Evolutionary conservation across 30 jellyfish, hydroid and myxozoan genomes (phyloP), one percentile per base, ranked within the genome.

Genomic region (Chrysaora quinquecirrha): DNA sequence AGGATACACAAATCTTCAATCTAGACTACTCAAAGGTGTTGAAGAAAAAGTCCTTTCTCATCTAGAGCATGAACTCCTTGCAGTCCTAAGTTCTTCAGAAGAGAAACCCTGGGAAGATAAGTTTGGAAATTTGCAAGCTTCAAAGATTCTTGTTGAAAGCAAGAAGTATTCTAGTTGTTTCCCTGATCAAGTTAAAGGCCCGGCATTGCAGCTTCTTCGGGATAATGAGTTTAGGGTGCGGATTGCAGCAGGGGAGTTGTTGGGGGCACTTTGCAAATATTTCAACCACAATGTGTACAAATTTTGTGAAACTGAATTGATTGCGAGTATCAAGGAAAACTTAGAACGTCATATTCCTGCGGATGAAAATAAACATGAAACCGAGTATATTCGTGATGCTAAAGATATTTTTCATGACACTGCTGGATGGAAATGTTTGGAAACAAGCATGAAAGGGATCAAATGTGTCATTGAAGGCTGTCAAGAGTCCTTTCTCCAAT

Each of bases 381-480:
- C 14, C 0, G 89, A 78, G 33, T 48, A 69, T 2, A 30, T 78
- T 23, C 85, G 74, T 67, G 96, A 84, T 74, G 99, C 99, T 1
- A 56, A 71, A 34, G 96, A 87, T 47, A 94, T 95, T 1, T 95
- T 95, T 67, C 97, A 95, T 74, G 99, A 95, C 62, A 95, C 99
- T 0, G 97, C 97, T 22, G 99, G 99, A 21, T 95, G 99, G 99
- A 89, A 86, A 48, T 86, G 91, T 58, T 48, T 95, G 64, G 99
- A 95, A 78, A 95, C 99, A 20, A 95, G 99, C 76, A 88, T 95
- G 99, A 89, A 95, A 49, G 98, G 96, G 16, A 64, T 95, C 11
- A 96, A 95, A 68, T 78, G 89, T 73, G 96, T 89, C 2, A 86
- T 95, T 18, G 97, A 95, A 48, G 97, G 97, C 2, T 95, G 99